Percentiles rank a stretch among this genome's conserved stretches.
These are phyloP conservation scores for Calephelis virginiensis DNA, from an alignment of 1,140 invertebrate genomes.

Conservation along the genomic window DNA sequence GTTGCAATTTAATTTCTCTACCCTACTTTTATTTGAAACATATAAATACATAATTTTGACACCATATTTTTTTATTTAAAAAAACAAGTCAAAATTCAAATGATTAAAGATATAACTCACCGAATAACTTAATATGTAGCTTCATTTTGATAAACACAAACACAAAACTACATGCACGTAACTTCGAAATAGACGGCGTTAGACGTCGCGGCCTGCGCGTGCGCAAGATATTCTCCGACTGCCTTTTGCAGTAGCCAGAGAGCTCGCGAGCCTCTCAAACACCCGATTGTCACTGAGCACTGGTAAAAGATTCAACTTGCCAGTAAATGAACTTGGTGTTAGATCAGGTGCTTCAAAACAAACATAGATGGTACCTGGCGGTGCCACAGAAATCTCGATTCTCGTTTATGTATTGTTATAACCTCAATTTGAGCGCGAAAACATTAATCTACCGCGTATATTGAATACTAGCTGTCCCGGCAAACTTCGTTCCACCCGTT, in stretches of 20 bases:
- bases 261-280: conserved; percentile 2
- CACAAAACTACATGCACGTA: conserved; percentile 14
- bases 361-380: conserved; percentile 1
- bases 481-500: too few species aligned
- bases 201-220: background rate
- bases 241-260: conserved; percentile 2
- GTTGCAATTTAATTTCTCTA: background rate
- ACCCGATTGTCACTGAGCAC: conserved; percentile 6
- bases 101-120: background rate
- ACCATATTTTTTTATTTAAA: too few species aligned
- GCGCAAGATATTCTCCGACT: conserved; percentile 6
- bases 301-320: background rate
- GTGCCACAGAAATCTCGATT: conserved; percentile 2
- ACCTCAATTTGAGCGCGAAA: background rate
- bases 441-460: background rate
- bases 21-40: background rate
- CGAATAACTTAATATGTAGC: conserved; percentile 4
- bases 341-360: conserved; percentile 7
- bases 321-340: background rate
- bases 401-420: background rate
- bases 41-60: background rate
- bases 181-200: background rate
- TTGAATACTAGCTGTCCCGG: too few species aligned
- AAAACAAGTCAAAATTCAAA: background rate
- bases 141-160: conserved; percentile 7